Percentiles rank a stretch among this genome's conserved stretches.
Evolutionary conservation across 2,797 vertebrate species (phyloP).

Genomic region (Tachyglossus aculeatus): DNA sequence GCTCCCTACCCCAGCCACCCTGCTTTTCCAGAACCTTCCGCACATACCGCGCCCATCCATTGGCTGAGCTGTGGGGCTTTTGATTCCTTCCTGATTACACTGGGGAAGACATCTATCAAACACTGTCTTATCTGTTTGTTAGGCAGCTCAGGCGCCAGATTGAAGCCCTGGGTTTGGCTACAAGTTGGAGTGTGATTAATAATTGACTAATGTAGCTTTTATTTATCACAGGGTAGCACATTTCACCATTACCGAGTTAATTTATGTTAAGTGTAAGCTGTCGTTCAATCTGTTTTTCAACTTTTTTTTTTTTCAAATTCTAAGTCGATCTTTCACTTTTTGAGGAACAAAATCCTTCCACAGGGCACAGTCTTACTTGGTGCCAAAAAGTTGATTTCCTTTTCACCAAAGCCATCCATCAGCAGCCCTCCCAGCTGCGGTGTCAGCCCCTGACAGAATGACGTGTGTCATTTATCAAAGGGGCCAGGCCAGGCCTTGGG

Average conservation of each 20-base stretch:
- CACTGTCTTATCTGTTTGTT: slow-evolving; percentile 83
- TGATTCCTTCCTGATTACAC: slow-evolving; percentile 78
- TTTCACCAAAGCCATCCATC: slow-evolving; percentile 95
- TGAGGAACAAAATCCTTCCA: slow-evolving; percentile 94
- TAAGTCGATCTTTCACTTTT: slow-evolving; percentile 81
- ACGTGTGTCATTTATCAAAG: slow-evolving; percentile 99
- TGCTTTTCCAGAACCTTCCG: slow-evolving; percentile 77
- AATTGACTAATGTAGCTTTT: slow-evolving; percentile 87
- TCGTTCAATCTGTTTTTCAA: slow-evolving; percentile 81
- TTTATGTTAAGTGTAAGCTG: slow-evolving; percentile 85
- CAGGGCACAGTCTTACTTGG: slow-evolving; percentile 90
- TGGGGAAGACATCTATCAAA: slow-evolving; percentile 79
- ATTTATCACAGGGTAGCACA: slow-evolving; percentile 85
- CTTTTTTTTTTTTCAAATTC: slow-evolving; percentile 73
- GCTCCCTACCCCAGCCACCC: slow-evolving; percentile 61
- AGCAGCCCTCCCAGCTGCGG: slow-evolving; percentile 96
- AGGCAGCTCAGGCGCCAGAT: slow-evolving; percentile 83
- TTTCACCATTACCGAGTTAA: slow-evolving; percentile 82
- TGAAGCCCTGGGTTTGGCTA: slow-evolving; percentile 84
- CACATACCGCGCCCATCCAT: slow-evolving; percentile 57
- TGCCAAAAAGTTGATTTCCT: slow-evolving; percentile 99
- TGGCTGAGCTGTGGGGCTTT: slow-evolving; percentile 73
- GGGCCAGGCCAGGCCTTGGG: slow-evolving; percentile 97
- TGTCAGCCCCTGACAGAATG: slow-evolving; percentile 99
- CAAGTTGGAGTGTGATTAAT: slow-evolving; percentile 87